These are phyloP conservation scores for Arothron firmamentum DNA, from an alignment of 2,113 vertebrate genomes.

Conservation along the genomic window DNA sequence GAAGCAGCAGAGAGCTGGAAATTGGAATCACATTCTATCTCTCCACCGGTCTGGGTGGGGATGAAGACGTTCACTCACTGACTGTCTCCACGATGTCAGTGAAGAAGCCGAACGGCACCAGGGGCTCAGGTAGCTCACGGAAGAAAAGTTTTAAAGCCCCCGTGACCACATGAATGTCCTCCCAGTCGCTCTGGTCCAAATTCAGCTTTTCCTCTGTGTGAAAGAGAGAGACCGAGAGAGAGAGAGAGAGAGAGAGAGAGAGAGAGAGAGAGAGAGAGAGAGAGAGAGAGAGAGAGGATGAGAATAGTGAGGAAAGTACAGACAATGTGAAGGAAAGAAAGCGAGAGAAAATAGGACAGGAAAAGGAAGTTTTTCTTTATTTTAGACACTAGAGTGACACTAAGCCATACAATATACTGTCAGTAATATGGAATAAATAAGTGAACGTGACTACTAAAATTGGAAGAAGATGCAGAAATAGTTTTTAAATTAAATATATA, in stretches of 20 bases:
- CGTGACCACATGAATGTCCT: conserved; percentile 87
- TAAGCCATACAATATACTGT: conserved; percentile 19
- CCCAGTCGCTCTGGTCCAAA: conserved; percentile 84
- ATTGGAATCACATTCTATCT: too few species aligned
- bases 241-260: conserved; percentile 2
- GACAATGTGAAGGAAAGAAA: background rate
- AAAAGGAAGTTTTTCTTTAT: conserved; percentile 19
- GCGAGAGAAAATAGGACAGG: conserved; percentile 12
- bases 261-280: conserved; percentile 13
- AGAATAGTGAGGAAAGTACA: conserved; percentile 7
- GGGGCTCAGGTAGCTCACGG: conserved; percentile 87
- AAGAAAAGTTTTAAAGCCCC: conserved; percentile 93
- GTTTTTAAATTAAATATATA: too few species aligned
- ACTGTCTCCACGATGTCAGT: conserved; percentile 75
- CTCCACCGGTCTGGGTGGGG: background rate
- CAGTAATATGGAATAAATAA: too few species aligned
- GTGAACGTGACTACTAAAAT: too few species aligned
- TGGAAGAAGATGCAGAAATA: too few species aligned
- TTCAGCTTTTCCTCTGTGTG: conserved; percentile 82
- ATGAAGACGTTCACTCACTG: conserved; percentile 73
- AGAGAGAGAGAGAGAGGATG: conserved; percentile 24
- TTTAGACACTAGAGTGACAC: conserved; percentile 34
- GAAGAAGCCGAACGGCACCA: conserved; percentile 78
- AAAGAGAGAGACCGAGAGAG: background rate
- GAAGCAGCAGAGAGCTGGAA: too few species aligned